Percentiles rank a stretch among this genome's conserved stretches.
These are phyloP conservation scores for Synanthedon andrenaeformis DNA, from an alignment of 2,888 invertebrate species.

Conservation along the genomic window DNA sequence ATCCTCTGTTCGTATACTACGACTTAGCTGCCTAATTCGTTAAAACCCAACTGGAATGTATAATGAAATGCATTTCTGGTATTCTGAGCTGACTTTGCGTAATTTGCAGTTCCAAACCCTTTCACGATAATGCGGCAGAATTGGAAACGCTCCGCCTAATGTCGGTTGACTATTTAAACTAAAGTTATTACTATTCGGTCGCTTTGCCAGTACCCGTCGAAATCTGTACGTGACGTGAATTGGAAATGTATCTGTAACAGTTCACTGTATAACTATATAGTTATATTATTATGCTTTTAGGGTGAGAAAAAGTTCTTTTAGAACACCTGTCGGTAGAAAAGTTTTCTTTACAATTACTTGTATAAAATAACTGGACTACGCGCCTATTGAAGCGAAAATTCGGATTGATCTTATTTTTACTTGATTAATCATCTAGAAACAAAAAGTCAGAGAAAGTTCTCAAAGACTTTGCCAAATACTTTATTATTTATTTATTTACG, in stretches of 20 bases:
- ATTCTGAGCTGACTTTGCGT: slow-evolving; percentile 12
- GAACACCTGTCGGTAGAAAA: no score
- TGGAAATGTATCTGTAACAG: not conserved
- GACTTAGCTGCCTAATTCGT: slow-evolving; percentile 4
- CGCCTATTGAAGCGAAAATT: no score
- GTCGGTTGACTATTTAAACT: slow-evolving; percentile 8
- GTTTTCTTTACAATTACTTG: no score
- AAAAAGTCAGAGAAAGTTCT: no score
- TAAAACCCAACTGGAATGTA: slow-evolving; percentile 18
- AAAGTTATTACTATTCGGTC: slow-evolving; percentile 11
- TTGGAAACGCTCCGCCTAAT: slow-evolving; percentile 6
- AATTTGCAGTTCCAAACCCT: slow-evolving; percentile 16
- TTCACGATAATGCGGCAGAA: slow-evolving; percentile 7
- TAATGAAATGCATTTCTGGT: slow-evolving; percentile 16
- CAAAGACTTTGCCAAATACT: no score
- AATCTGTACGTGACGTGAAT: slow-evolving; percentile 9
- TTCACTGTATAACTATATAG: not conserved
- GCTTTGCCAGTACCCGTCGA: slow-evolving; percentile 7
- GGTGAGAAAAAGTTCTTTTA: no score
- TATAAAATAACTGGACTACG: no score
- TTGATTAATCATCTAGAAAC: no score
- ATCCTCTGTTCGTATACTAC: not conserved
- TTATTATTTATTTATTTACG: no score
- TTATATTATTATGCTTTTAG: no score
- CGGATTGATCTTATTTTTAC: no score